phyloP scores from a whole-genome alignment of 2,797 vertebrate species.

The Poeciliopsis presidionis region DNA sequence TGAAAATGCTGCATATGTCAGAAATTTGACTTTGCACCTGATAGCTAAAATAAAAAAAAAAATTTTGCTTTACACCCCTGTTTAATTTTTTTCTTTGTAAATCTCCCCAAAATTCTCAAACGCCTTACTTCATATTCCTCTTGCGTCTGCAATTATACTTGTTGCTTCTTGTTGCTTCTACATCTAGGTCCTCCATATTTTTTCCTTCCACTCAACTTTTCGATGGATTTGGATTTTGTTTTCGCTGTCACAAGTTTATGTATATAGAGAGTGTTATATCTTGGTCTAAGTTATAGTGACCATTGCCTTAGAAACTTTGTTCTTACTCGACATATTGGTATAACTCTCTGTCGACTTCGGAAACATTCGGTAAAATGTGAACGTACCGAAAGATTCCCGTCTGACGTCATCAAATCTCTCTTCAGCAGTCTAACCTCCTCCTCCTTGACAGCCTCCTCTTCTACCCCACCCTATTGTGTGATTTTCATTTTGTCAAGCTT shows the following conservation, averaged over 20 bases:
- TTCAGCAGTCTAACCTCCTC: neutral
- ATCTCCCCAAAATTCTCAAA: neutral
- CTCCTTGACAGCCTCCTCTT: conserved; percentile 4
- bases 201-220: conserved; percentile 1
- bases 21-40: neutral
- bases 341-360: neutral
- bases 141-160: neutral
- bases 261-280: no score
- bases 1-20: neutral
- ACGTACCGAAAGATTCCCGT: neutral
- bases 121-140: neutral
- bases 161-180: neutral
- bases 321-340: no score
- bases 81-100: neutral
- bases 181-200: neutral
- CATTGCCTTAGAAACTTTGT: neutral
- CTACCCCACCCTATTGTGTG: conserved; percentile 41
- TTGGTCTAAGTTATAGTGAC: no score
- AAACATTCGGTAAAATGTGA: neutral
- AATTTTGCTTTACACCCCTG: no score
- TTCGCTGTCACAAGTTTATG: neutral
- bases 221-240: neutral
- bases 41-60: no score
- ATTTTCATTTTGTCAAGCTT: conserved; percentile 49
- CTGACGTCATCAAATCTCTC: neutral